Evolutionary conservation across 2,113 vertebrate genomes (phyloP).

Genomic region (Egretta garzetta): DNA sequence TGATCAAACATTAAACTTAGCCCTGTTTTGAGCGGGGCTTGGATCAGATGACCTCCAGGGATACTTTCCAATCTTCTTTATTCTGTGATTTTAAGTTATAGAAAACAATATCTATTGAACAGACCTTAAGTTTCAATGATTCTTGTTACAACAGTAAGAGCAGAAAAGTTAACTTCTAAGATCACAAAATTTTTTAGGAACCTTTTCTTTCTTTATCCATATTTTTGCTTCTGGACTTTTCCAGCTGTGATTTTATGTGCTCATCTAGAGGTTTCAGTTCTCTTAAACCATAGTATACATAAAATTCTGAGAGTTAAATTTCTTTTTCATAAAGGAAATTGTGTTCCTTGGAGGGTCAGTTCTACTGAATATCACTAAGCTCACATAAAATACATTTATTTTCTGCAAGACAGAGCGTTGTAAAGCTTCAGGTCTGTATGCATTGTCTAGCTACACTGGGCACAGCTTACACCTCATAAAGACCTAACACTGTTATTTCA

Average conservation of each 20-base stretch:
- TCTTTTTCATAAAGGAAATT: conserved; percentile 6
- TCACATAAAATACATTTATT: background rate
- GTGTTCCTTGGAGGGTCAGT: conserved; percentile 9
- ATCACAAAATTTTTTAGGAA: background rate
- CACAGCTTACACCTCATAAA: conserved; percentile 36
- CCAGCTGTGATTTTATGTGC: background rate
- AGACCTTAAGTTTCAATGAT: background rate
- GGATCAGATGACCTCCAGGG: background rate
- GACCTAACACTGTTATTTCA: background rate
- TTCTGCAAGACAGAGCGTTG: background rate
- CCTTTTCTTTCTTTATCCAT: background rate
- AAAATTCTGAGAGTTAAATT: background rate
- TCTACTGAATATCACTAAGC: background rate
- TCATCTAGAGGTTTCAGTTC: conserved; percentile 6
- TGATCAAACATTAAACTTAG: background rate
- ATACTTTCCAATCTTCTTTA: background rate
- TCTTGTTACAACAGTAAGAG: background rate
- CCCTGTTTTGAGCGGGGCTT: background rate
- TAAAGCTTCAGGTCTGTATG: background rate
- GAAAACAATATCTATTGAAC: background rate
- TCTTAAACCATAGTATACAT: background rate
- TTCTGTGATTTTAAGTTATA: background rate
- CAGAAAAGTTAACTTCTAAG: background rate
- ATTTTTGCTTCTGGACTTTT: conserved; percentile 5
- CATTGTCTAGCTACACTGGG: background rate